These are phyloP conservation scores for Cyphomyrus discorhynchus DNA, from an alignment of 2,113 vertebrate species.

Conservation along the genomic window DNA sequence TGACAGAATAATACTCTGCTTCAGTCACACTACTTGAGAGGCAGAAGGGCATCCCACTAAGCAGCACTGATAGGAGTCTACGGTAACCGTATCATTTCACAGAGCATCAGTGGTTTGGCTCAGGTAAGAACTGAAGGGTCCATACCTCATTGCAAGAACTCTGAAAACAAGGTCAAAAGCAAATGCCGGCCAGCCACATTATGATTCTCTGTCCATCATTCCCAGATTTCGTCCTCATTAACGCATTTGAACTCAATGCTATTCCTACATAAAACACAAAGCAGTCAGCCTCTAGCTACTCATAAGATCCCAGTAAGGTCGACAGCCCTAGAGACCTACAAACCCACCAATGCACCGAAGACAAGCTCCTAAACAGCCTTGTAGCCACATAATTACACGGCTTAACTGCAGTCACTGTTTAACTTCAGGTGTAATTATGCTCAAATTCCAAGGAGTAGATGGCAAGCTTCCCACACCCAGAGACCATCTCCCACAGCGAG, in stretches of 20 bases:
- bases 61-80: neutral
- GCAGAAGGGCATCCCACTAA: neutral
- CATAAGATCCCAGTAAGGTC: neutral
- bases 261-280: neutral
- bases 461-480: neutral
- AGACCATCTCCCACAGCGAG: neutral
- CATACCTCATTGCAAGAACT: neutral
- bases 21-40: neutral
- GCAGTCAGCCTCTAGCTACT: neutral
- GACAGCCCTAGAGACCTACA: neutral
- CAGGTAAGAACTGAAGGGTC: neutral
- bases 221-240: neutral
- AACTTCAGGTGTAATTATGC: slow-evolving; percentile 9
- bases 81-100: neutral
- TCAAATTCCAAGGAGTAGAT: neutral
- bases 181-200: neutral
- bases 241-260: neutral
- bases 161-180: neutral
- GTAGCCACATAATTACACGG: neutral
- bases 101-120: neutral
- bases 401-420: slow-evolving; percentile 17
- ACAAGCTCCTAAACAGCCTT: neutral
- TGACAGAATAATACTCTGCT: neutral
- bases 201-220: neutral
- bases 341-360: neutral